Evolutionary conservation across 2,113 vertebrate genomes (phyloP), one percentile per base, ranked within the genome.

Genomic region (Myotis lucifugus): DNA sequence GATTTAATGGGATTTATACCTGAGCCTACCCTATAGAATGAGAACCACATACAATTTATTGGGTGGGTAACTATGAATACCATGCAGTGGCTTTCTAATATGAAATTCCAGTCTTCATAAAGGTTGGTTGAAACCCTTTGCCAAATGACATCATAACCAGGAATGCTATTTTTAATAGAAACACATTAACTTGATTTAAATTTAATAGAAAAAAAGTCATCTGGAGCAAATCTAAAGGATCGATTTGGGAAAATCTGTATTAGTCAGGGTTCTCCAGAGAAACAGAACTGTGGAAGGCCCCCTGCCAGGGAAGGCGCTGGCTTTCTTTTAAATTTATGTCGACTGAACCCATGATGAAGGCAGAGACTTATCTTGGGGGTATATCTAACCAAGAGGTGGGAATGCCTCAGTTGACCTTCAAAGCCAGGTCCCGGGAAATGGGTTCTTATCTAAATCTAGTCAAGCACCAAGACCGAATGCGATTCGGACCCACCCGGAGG

Each of bases 111-210:
- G n/a, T 48, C 77, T 77, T 77, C 50, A 74, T 69, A 50, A 87
- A 87, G 67, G 40, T 17, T 88, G 40, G 19, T 50, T 40, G 46
- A 82, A 82, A 95, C 18, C 37, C 69, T 95, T 74, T 85, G 94
- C 69, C 48, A 83, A 95, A 50, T 82, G 48, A n/a, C 59, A 77
- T 69, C 40, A n/a, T 83, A 83, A 32, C n/a, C 34, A 95, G 34
- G 79, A 70, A 64, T 23, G 34, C 37, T 86, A 59, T 94, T 76
- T 89, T 89, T 77, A 90, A n/a, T 69, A 66, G 66, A 73, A 94
- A 64, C 29, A 77, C 8, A 82, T 56, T 87, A 34, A 74, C 81
- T 82, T 91, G 74, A 66, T 86, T 87, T 82, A 15, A 91, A 87
- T 56, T 74, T 67, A 81, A 88, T 59, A 88, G 48, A 66, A 87